Evolutionary conservation across 2,888 invertebrate genomes (phyloP).

Genomic region (Ariolimax columbianus): DNA sequence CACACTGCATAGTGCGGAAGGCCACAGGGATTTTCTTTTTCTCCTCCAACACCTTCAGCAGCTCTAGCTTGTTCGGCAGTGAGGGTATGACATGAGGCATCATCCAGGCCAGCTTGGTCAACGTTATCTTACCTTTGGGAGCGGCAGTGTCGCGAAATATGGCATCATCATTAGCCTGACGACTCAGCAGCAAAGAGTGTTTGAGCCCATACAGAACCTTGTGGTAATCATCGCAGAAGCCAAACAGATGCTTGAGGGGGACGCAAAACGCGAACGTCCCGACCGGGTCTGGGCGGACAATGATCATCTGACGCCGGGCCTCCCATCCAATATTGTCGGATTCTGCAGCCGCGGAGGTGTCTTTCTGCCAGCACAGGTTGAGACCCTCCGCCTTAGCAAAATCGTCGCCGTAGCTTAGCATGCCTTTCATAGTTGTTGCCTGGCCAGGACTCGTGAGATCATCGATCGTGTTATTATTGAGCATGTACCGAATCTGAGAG

Average conservation of each 20-base stretch:
- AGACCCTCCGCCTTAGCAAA: conserved; percentile 9
- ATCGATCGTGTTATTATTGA: neutral
- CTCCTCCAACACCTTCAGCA: neutral
- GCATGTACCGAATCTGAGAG: neutral
- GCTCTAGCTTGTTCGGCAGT: neutral
- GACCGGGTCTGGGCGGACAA: neutral
- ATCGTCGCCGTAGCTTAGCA: neutral
- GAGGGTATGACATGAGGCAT: conserved; percentile 8
- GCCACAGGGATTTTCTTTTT: neutral
- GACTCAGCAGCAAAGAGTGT: neutral
- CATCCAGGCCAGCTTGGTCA: conserved; percentile 3
- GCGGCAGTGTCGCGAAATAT: neutral
- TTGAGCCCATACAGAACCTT: neutral
- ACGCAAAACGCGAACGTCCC: conserved; percentile 11
- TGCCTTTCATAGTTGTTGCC: neutral
- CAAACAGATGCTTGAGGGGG: conserved; percentile 1
- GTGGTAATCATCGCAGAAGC: conserved; percentile 4
- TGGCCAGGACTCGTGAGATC: neutral
- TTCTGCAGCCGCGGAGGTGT: neutral
- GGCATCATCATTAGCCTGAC: neutral
- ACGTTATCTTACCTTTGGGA: neutral
- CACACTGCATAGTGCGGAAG: neutral
- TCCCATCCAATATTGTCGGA: neutral
- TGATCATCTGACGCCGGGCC: conserved; percentile 4
- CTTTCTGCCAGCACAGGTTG: conserved; percentile 9